A percentile compares a stretch with the other conserved stretches of the same genome.
Evolutionary conservation across 1,140 invertebrate species (phyloP).

Genomic region (Sweltsa coloradensis): DNA sequence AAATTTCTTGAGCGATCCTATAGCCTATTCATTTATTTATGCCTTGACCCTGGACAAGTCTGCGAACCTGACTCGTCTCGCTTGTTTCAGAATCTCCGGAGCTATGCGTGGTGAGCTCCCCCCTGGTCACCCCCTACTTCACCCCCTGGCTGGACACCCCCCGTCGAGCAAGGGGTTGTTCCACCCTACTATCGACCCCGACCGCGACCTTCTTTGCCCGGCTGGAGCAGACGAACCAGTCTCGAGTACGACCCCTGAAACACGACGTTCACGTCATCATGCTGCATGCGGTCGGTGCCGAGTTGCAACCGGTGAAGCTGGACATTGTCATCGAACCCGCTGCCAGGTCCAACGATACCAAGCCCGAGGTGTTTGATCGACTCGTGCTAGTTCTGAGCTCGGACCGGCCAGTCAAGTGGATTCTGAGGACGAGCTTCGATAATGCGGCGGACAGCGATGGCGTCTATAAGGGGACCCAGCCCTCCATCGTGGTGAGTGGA

Average conservation of each 20-base stretch:
- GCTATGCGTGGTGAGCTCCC: slow-evolving; percentile 10
- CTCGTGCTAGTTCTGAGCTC: slow-evolving; percentile 6
- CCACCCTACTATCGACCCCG: background rate
- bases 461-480: background rate
- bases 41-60: too few species aligned
- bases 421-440: background rate
- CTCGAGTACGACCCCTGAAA: background rate
- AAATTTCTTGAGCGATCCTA: too few species aligned
- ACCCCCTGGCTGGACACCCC: slow-evolving; percentile 5
- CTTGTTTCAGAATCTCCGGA: background rate
- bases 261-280: background rate
- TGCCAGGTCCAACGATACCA: background rate
- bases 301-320: background rate
- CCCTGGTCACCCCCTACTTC: slow-evolving; percentile 10
- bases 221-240: background rate
- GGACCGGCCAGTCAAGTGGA: slow-evolving; percentile 7
- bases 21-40: too few species aligned
- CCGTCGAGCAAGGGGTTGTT: slow-evolving; percentile 7
- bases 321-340: background rate
- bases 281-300: background rate
- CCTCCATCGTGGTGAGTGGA: slow-evolving; percentile 5
- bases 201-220: too few species aligned
- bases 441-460: background rate
- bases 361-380: background rate
- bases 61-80: too few species aligned